Conservation (phyloP, 2,113 vertebrate species). For the Boleophthalmus pectinirostris region DNA sequence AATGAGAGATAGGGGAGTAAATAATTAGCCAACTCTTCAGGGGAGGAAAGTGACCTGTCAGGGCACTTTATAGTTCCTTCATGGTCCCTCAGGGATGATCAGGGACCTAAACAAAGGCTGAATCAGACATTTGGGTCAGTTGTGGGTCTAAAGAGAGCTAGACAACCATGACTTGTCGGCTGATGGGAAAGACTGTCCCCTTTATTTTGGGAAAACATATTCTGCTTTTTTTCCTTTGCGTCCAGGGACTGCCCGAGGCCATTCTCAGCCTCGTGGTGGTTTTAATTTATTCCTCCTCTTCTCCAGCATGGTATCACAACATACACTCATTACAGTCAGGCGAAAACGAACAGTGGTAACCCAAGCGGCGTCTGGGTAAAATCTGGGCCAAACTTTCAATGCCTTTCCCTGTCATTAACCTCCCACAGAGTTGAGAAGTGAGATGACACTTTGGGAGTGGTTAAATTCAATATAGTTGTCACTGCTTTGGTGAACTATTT, state of each 20-base stretch:
- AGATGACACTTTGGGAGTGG: conserved; percentile 32
- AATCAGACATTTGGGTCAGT: conserved; percentile 42
- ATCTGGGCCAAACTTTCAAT: conserved; percentile 49
- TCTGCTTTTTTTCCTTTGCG: conserved; percentile 42
- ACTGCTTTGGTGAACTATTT: conserved; percentile 20
- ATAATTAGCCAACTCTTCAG: conserved; percentile 52
- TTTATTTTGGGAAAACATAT: conserved; percentile 65
- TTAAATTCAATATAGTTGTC: conserved; percentile 24
- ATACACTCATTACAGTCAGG: conserved; percentile 31
- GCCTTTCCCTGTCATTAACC: conserved; percentile 56
- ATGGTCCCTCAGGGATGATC: conserved; percentile 59
- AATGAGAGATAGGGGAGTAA: conserved; percentile 53
- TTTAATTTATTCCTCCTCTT: conserved; percentile 50
- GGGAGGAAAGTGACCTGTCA: conserved; percentile 55
- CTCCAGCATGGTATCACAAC: conserved; percentile 36
- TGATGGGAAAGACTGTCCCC: conserved; percentile 66
- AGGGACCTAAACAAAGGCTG: conserved; percentile 55
- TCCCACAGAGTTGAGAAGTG: conserved; percentile 32
- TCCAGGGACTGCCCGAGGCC: conserved; percentile 63
- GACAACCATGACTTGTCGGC: conserved; percentile 52
- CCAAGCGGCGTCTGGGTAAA: conserved; percentile 53
- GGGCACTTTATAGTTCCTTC: conserved; percentile 51
- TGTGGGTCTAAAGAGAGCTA: conserved; percentile 29
- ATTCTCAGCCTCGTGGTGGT: conserved; percentile 61
- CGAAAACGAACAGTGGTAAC: conserved; percentile 44